A percentile compares a stretch with the other conserved stretches of the same genome.
phyloP scores from a whole-genome alignment of 2,113 vertebrate species.

The Epinephelus lanceolatus region DNA sequence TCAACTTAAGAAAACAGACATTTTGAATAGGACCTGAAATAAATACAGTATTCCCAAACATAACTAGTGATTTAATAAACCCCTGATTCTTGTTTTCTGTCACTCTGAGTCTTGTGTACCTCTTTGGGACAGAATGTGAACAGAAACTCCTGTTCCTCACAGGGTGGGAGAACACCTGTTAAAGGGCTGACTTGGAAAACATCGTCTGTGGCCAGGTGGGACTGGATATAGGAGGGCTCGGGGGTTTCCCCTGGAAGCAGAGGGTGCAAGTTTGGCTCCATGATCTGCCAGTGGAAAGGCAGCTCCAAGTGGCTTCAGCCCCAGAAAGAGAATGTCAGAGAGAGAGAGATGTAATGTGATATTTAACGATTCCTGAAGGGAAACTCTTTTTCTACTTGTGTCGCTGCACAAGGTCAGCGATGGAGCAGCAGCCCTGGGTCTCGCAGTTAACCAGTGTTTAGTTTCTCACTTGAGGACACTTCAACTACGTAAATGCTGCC shows the following conservation, averaged over 20 bases:
- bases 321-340: neutral
- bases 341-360: neutral
- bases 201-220: slow-evolving; percentile 76
- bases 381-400: neutral
- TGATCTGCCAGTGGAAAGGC: slow-evolving; percentile 91
- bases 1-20: slow-evolving; percentile 81
- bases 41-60: neutral
- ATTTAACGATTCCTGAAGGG: neutral
- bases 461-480: neutral
- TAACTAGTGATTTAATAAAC: neutral
- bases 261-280: slow-evolving; percentile 87
- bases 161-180: slow-evolving; percentile 84
- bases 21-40: neutral
- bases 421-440: neutral
- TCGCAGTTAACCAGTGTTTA: slow-evolving; percentile 8
- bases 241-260: slow-evolving; percentile 74
- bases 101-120: slow-evolving; percentile 74
- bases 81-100: neutral
- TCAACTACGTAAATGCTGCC: neutral
- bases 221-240: slow-evolving; percentile 71
- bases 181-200: slow-evolving; percentile 88
- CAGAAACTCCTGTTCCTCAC: slow-evolving; percentile 86
- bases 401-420: neutral
- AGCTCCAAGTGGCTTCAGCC: slow-evolving; percentile 89
- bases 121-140: slow-evolving; percentile 89